Evolutionary conservation across 2,888 invertebrate genomes (phyloP).

Genomic region (Osedax frankpressi): DNA sequence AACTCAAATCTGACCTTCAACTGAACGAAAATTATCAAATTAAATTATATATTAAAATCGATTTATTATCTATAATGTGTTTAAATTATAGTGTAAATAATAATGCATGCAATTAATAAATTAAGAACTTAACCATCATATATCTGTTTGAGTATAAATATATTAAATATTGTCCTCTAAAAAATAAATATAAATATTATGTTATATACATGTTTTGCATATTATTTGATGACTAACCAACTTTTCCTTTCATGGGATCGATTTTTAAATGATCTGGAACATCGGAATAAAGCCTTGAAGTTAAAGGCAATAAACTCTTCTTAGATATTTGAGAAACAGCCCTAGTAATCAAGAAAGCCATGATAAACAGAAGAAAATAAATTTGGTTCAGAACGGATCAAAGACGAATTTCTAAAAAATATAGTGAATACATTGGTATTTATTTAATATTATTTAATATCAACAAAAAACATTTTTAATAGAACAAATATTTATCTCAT

Average conservation of each 20-base stretch:
- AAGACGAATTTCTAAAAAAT: background rate
- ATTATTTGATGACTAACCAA: background rate
- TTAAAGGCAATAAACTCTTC: background rate
- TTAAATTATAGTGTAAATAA: no score
- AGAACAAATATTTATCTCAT: no score
- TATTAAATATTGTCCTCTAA: background rate
- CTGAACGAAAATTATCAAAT: no score
- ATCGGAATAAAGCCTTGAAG: slow-evolving; percentile 3
- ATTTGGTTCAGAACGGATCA: background rate
- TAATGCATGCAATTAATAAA: no score
- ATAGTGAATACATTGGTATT: no score
- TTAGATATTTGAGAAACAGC: slow-evolving; percentile 1
- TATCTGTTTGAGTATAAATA: no score
- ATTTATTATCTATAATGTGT: no score
- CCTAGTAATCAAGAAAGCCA: slow-evolving; percentile 5
- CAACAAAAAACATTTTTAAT: no score
- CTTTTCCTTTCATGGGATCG: background rate
- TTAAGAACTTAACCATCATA: no score
- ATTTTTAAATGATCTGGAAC: background rate
- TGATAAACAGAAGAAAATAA: background rate
- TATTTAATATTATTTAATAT: no score
- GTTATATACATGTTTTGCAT: background rate
- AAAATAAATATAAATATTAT: background rate
- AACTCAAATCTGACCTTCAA: background rate
- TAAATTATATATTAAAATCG: no score